Base-by-base conservation (phyloP, 1,140 invertebrate species). In the Macrobrachium rosenbergii region DNA sequence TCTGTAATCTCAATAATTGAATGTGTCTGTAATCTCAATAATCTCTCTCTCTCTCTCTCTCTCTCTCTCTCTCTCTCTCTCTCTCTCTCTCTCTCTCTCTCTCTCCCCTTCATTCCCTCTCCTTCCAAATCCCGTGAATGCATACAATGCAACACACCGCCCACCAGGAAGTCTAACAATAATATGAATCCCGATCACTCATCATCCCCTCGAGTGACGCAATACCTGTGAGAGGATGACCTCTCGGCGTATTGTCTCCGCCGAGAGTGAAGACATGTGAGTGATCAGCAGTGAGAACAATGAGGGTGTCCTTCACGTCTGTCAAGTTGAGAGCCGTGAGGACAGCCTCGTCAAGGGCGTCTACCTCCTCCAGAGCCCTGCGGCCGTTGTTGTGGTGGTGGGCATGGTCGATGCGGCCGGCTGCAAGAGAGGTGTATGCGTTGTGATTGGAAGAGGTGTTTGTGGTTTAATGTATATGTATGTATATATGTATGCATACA, bases 271-370 rank as follows among this genome's bases (percentile, higher is more conserved):
- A 93, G 1, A 96, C 95, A 90, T 97, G 96, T 8, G 95, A 95
- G 91, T 97, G 96, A 91, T 97, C 96, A 1, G 96, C 94, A 0
- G 96, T 96, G 14, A 97, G 95, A 6, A 97, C 94, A 0, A 96
- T 93, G 10, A 97, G 92, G 0, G 96, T 97, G 63, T 97, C 95
- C 0, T 94, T 93, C 60, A 93, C 92, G 89, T 95, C 93, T 11
- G 96, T 94, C 90, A 95, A 92, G 14, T 94, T 92, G 84, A 96
- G 91, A 0, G 95, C 95, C 12, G 93, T 94, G 90, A 94, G 92
- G 12, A 97, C 93, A 0, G 96, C 95, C 63, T 95, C 94, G 77
- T 96, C 95, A 78, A 97, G 92, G 64, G 95, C 95, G 3, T 95
- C 93, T 0, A 96, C 96, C 91, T 97, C 96, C 90, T 96, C 95